Percentiles rank a stretch among this genome's conserved stretches.
These are phyloP conservation scores for Heliconius himera DNA, from an alignment of 1,140 invertebrate species.

Conservation along the genomic window DNA sequence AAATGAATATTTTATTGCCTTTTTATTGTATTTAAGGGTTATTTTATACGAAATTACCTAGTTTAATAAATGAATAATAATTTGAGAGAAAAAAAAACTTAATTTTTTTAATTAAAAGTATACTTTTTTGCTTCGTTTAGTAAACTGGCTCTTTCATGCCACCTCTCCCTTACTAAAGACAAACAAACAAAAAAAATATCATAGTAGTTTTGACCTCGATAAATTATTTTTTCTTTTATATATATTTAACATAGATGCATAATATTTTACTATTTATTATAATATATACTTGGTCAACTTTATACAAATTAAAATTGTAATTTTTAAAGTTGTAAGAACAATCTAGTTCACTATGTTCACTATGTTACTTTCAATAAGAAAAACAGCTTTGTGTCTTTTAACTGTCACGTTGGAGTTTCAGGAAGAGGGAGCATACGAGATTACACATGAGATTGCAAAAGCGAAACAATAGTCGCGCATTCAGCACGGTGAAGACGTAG, in stretches of 20 bases:
- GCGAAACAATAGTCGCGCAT: slow-evolving; percentile 67
- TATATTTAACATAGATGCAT: not conserved
- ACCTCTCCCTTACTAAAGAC: too few species aligned
- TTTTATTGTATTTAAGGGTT: too few species aligned
- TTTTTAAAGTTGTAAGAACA: not conserved
- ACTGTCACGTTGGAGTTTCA: slow-evolving; percentile 27
- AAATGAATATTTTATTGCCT: too few species aligned
- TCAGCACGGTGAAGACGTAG: slow-evolving; percentile 61
- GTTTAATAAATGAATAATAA: too few species aligned
- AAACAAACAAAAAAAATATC: too few species aligned
- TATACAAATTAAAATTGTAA: not conserved
- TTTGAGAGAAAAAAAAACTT: too few species aligned
- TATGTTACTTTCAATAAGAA: slow-evolving; percentile 14
- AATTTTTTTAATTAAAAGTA: too few species aligned
- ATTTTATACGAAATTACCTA: too few species aligned
- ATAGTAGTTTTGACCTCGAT: too few species aligned
- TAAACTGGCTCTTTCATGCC: too few species aligned
- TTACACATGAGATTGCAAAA: slow-evolving; percentile 73
- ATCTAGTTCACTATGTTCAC: not conserved
- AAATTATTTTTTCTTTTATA: too few species aligned
- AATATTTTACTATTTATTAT: not conserved
- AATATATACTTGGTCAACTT: not conserved
- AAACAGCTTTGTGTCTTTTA: slow-evolving; percentile 32
- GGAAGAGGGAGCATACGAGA: slow-evolving; percentile 53
- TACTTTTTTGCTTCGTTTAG: too few species aligned